Conservation (phyloP, 2,888 invertebrate species). For the Agrochola lychnidis region DNA sequence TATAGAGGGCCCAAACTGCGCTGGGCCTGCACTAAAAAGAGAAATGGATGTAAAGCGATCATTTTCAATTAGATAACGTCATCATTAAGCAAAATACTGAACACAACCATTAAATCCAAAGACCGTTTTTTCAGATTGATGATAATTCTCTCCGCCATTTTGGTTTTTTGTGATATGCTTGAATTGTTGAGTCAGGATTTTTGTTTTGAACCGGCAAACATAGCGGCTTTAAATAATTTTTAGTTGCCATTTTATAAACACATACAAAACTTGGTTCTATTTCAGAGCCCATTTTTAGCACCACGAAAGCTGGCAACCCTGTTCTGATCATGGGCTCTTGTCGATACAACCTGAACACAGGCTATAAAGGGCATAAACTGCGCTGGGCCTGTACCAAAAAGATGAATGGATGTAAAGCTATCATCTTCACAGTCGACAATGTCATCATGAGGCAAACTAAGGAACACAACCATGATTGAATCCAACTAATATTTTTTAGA, state of each 20-base stretch:
- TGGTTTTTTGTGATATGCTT: not conserved
- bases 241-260: not conserved
- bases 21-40: conserved; percentile 43
- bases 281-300: conserved; percentile 43
- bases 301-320: conserved; percentile 54
- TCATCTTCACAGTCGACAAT: conserved; percentile 23
- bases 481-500: not conserved
- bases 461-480: conserved; percentile 21
- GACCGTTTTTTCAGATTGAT: not conserved
- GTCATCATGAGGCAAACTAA: conserved; percentile 3
- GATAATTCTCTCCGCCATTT: not conserved
- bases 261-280: conserved; percentile 5
- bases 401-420: conserved; percentile 36
- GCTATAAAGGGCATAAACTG: conserved; percentile 35
- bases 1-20: conserved; percentile 45
- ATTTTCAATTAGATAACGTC: conserved; percentile 20
- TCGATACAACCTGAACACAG: conserved; percentile 46
- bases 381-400: conserved; percentile 51
- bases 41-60: conserved; percentile 33
- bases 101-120: conserved; percentile 8
- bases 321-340: conserved; percentile 46
- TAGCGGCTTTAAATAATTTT: not conserved
- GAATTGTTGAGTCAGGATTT: not conserved
- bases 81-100: conserved; percentile 8
- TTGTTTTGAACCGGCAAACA: not conserved